Conservation (phyloP, 1,140 invertebrate species). For the Mactra quadrangularis region DNA sequence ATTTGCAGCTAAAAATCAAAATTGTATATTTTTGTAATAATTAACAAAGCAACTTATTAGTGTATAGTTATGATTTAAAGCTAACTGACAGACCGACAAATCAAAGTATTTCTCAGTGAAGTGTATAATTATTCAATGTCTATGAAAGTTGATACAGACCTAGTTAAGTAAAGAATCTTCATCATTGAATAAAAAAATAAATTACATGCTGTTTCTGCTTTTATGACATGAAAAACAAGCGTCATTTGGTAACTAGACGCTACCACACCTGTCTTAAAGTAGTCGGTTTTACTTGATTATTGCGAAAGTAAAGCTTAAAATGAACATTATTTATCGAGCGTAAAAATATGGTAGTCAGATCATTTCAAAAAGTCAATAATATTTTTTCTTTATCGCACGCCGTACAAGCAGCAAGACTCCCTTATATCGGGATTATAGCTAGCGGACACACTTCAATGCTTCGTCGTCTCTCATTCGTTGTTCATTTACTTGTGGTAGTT, state of each 20-base stretch:
- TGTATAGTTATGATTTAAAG: too few species aligned
- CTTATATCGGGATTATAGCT: neutral
- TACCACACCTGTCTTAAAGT: constrained; percentile 48
- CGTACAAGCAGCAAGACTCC: neutral
- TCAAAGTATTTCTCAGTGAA: too few species aligned
- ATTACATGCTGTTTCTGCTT: constrained; percentile 50
- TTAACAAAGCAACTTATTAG: too few species aligned
- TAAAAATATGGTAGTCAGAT: constrained; percentile 4
- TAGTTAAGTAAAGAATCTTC: too few species aligned
- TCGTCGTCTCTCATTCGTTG: too few species aligned
- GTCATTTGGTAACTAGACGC: constrained; percentile 6
- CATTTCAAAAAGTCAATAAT: constrained; percentile 60
- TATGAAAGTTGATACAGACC: too few species aligned
- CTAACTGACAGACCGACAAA: too few species aligned
- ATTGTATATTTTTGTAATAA: too few species aligned
- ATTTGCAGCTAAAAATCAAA: too few species aligned
- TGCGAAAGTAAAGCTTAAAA: neutral
- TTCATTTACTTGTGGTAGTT: too few species aligned
- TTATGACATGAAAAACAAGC: neutral
- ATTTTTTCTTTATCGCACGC: constrained; percentile 27
- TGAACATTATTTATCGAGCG: neutral
- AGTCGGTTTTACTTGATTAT: constrained; percentile 14
- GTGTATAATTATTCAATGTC: too few species aligned
- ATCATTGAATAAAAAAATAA: constrained; percentile 23
- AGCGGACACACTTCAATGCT: neutral